Conservation (phyloP, 2,113 vertebrate genomes). For the Struthidea cinerea region DNA sequence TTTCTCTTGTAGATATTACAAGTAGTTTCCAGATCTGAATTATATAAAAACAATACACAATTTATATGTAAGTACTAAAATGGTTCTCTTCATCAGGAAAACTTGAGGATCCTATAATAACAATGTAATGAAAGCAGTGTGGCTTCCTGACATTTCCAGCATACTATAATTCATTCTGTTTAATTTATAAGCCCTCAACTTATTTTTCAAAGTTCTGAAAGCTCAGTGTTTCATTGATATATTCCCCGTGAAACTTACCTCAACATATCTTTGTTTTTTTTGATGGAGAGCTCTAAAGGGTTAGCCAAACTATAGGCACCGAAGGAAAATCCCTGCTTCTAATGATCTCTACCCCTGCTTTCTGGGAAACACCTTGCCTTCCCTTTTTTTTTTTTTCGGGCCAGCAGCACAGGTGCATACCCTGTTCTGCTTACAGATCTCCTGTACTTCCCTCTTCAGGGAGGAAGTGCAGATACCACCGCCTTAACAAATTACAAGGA, state of each 20-base stretch:
- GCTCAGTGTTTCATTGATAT: not conserved
- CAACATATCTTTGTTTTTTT: not conserved
- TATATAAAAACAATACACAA: not conserved
- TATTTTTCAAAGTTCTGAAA: slow-evolving; percentile 20
- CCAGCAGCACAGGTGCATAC: not conserved
- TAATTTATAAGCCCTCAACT: not conserved
- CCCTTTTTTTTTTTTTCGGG: not conserved
- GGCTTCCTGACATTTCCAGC: not conserved
- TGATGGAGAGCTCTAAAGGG: not conserved
- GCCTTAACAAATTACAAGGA: not conserved
- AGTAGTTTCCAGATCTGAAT: not conserved
- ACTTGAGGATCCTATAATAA: not conserved
- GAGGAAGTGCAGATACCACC: not conserved
- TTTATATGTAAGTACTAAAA: not conserved
- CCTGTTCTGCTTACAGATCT: not conserved
- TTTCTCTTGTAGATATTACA: not conserved
- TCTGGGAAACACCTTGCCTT: not conserved
- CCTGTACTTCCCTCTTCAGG: not conserved
- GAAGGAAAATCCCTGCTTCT: not conserved
- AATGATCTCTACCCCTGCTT: not conserved
- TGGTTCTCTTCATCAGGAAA: not conserved
- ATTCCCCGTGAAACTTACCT: not conserved
- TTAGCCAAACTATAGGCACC: not conserved
- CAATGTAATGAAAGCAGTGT: not conserved
- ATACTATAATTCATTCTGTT: not conserved